Conservation (phyloP, 2,113 vertebrate species). For the Oncorhynchus clarkii region DNA sequence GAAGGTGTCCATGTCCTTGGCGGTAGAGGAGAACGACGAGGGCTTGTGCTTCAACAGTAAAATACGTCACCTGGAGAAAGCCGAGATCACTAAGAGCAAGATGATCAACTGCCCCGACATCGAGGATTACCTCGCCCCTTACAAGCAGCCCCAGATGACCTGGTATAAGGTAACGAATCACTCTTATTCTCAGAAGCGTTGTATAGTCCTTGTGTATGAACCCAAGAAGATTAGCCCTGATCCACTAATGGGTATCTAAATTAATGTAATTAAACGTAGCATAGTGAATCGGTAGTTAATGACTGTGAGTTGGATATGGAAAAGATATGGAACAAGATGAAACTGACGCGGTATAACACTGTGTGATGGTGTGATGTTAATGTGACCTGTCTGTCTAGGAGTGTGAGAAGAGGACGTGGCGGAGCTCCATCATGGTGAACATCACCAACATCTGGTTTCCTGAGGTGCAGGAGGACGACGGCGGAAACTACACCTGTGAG, state of each 20-base stretch:
- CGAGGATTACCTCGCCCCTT: slow-evolving; percentile 86
- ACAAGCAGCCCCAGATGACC: slow-evolving; percentile 85
- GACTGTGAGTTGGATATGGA: too few species aligned
- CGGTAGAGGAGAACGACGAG: slow-evolving; percentile 88
- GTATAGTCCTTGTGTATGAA: too few species aligned
- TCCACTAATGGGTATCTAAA: too few species aligned
- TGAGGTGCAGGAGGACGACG: slow-evolving; percentile 89
- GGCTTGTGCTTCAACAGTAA: slow-evolving; percentile 93
- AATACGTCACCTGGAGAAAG: slow-evolving; percentile 91
- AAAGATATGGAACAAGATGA: too few species aligned
- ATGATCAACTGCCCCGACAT: slow-evolving; percentile 91
- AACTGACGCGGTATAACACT: background rate
- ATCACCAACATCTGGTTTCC: slow-evolving; percentile 89
- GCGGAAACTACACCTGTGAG: slow-evolving; percentile 95
- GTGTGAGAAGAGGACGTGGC: slow-evolving; percentile 90
- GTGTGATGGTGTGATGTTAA: slow-evolving; percentile 1
- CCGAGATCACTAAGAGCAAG: slow-evolving; percentile 93
- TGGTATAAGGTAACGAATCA: slow-evolving; percentile 85
- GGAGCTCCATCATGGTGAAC: slow-evolving; percentile 84
- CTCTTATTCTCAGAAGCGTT: background rate
- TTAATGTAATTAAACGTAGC: too few species aligned
- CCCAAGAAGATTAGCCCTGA: too few species aligned
- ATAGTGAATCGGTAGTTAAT: too few species aligned
- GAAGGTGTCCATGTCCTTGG: slow-evolving; percentile 98
- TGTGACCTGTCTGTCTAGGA: slow-evolving; percentile 84